phyloP scores from a whole-genome alignment of 2,797 vertebrate species.

The Acanthis flammea region DNA sequence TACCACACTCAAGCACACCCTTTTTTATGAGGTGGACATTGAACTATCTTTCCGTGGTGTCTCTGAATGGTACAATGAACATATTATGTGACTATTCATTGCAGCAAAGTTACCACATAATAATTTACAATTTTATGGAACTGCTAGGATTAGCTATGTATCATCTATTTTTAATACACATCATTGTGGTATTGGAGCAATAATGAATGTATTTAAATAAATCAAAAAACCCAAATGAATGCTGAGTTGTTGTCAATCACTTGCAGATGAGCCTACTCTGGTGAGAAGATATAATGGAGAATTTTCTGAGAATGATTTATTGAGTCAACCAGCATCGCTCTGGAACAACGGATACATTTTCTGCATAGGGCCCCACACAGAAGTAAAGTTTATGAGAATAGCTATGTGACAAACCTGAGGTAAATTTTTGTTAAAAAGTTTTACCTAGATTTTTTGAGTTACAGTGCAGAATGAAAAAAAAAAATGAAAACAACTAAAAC shows the following conservation, averaged over 20 bases:
- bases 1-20: background rate
- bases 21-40: slow-evolving; percentile 45
- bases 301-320: slow-evolving; percentile 8
- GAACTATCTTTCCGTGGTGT: background rate
- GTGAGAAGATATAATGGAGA: slow-evolving; percentile 30
- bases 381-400: background rate
- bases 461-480: background rate
- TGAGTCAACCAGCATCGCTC: background rate
- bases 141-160: slow-evolving; percentile 48
- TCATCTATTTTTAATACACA: slow-evolving; percentile 58
- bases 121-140: slow-evolving; percentile 46
- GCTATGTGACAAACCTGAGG: background rate
- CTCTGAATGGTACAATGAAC: background rate
- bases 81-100: background rate
- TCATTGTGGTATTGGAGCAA: slow-evolving; percentile 30
- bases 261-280: slow-evolving; percentile 20
- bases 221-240: slow-evolving; percentile 31
- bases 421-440: background rate
- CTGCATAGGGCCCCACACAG: background rate
- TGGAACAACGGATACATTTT: background rate
- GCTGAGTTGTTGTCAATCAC: slow-evolving; percentile 55
- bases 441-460: background rate
- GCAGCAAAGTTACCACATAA: slow-evolving; percentile 38
- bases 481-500: background rate
- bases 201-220: slow-evolving; percentile 62